Conservation (phyloP, 2,888 invertebrate species). For the Smittia sp. region DNA sequence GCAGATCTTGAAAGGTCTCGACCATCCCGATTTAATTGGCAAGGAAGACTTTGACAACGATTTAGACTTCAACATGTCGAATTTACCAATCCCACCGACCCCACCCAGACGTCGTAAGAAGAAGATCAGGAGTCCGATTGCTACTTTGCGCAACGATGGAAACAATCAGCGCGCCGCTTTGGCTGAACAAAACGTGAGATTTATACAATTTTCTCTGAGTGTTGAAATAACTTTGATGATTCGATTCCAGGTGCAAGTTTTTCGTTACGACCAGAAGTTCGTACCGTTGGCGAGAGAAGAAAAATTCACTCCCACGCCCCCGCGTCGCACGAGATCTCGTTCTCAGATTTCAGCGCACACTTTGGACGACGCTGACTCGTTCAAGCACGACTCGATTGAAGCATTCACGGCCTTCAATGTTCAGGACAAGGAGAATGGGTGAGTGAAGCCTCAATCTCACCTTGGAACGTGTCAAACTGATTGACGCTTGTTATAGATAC, state of each 20-base stretch:
- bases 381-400: constrained; percentile 56
- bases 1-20: constrained; percentile 53
- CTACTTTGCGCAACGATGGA: not conserved
- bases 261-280: constrained; percentile 65
- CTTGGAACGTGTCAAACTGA: not conserved
- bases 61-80: constrained; percentile 43
- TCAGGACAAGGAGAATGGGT: constrained; percentile 54
- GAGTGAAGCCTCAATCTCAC: not conserved
- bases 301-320: constrained; percentile 59
- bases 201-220: too few species aligned
- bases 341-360: constrained; percentile 62
- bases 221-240: constrained; percentile 24
- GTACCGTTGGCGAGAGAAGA: constrained; percentile 59
- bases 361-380: constrained; percentile 68
- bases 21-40: constrained; percentile 56
- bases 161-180: too few species aligned
- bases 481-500: constrained; percentile 59
- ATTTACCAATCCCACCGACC: constrained; percentile 48
- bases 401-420: constrained; percentile 49
- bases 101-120: constrained; percentile 53
- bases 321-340: constrained; percentile 58
- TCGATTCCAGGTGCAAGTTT: constrained; percentile 61
- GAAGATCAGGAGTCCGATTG: constrained; percentile 47
- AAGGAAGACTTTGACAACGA: constrained; percentile 44
- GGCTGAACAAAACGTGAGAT: constrained; percentile 12